Evolutionary conservation across 1,140 invertebrate genomes (phyloP).

Genomic region (Rhopalosiphum maidis): DNA sequence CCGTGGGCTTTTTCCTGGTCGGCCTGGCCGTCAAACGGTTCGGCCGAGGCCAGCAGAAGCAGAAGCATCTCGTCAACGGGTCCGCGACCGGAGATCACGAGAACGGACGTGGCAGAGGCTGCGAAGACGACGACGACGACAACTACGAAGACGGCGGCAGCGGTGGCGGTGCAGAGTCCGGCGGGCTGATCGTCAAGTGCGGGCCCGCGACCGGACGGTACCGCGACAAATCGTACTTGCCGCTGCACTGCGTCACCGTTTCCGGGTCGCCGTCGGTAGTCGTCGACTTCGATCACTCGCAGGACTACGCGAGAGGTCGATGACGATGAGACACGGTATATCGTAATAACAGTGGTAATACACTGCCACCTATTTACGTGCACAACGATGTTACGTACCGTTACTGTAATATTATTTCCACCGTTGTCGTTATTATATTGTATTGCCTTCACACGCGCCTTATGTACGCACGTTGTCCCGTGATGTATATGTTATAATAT

Average conservation of each 20-base stretch:
- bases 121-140: too few species aligned
- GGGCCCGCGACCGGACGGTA: background rate
- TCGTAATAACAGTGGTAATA: background rate
- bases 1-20: background rate
- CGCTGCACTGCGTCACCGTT: constrained; percentile 12
- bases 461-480: background rate
- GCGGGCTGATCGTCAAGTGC: background rate
- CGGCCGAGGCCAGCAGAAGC: background rate
- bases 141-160: background rate
- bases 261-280: background rate
- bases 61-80: background rate
- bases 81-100: background rate
- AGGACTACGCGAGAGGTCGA: background rate
- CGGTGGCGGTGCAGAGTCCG: background rate
- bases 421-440: too few species aligned
- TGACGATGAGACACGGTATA: background rate
- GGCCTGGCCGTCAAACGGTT: background rate
- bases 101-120: background rate
- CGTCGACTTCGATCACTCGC: background rate
- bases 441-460: background rate
- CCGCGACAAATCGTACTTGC: background rate
- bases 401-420: too few species aligned
- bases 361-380: background rate
- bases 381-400: too few species aligned
- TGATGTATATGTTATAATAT: background rate